Evolutionary conservation across 2,113 vertebrate genomes (phyloP).

Genomic region (Callochromis pleurospilus): DNA sequence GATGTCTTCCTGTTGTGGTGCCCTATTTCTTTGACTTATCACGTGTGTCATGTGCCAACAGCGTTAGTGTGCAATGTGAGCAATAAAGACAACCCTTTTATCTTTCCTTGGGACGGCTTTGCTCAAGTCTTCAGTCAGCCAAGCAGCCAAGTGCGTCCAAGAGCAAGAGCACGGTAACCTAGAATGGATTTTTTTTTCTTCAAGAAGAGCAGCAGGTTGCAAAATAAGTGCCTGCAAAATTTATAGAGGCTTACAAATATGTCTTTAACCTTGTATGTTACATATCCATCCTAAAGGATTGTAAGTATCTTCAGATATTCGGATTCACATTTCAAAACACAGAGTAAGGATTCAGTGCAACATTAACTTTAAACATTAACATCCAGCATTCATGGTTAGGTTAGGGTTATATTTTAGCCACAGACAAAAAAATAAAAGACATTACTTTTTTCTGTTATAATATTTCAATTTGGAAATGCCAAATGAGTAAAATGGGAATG

Average conservation of each 20-base stretch:
- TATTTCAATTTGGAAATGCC: background rate
- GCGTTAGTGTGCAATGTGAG: background rate
- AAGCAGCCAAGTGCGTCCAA: background rate
- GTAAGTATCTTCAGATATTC: background rate
- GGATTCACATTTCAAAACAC: background rate
- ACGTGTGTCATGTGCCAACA: background rate
- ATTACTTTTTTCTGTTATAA: rapidly evolving
- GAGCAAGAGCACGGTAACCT: background rate
- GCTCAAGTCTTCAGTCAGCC: background rate
- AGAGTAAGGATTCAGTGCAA: background rate
- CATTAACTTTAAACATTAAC: background rate
- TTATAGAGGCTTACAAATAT: background rate
- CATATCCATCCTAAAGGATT: background rate
- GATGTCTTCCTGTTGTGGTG: background rate
- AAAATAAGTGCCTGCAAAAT: background rate
- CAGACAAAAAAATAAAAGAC: background rate
- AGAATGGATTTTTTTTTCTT: background rate
- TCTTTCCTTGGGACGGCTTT: background rate
- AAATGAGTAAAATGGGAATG: background rate
- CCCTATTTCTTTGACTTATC: background rate
- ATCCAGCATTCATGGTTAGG: rapidly evolving
- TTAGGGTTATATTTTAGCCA: background rate
- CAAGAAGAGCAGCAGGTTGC: background rate
- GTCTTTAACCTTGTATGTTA: background rate
- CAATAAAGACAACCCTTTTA: background rate